Base-by-base conservation (phyloP, 2,888 invertebrate species). In the Parascotia fuliginaria region DNA sequence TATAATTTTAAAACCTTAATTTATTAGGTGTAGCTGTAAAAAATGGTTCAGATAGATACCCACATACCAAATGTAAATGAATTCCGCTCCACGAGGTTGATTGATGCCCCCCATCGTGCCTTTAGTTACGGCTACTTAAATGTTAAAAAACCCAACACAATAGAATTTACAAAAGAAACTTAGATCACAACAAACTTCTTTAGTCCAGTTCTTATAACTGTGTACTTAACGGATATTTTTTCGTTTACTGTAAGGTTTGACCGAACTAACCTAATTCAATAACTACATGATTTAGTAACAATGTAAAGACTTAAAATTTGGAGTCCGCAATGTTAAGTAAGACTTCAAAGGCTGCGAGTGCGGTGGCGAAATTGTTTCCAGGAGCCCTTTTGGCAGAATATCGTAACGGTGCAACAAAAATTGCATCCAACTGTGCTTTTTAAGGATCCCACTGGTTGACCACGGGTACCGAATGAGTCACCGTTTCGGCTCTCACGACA, bases 391-490 rank as follows among this genome's bases (percentile, higher is more conserved):
- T 56, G 31, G 52, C 55, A 58, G 39, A 44, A 53, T 55, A 51
- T 60, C 55, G 49, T 67, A 71, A 73, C 65, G 59, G 65, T 70
- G 63, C 42, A 57, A 64, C 59, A 65, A 73, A 73, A 63, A 73
- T 76, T 75, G 70, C 73, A 66, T 63, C 65, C 60, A 51, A 50
- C 65, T 66, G 54, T 59, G 65, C 65, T 68, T 75, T 43, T 73
- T 67, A 73, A 62, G 68, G 54, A 72, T 76, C 74, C 74, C 75
- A 69, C 58, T 65, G 73, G 72, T 68, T 72, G 58, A 73, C 63
- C 65, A 74, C 66, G 71, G 73, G 73, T 60, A 68, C 60, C 49
- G 59, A 65, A 69, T 91, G 91, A 91, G 75, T 91, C 91, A 91
- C 70, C 53, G 56, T 51, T 47, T 73, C 51, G 84, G 81, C 70